Percentiles rank a stretch among this genome's conserved stretches.
phyloP scores from a whole-genome alignment of 2,113 vertebrate species.

The Crypturellus undulatus region DNA sequence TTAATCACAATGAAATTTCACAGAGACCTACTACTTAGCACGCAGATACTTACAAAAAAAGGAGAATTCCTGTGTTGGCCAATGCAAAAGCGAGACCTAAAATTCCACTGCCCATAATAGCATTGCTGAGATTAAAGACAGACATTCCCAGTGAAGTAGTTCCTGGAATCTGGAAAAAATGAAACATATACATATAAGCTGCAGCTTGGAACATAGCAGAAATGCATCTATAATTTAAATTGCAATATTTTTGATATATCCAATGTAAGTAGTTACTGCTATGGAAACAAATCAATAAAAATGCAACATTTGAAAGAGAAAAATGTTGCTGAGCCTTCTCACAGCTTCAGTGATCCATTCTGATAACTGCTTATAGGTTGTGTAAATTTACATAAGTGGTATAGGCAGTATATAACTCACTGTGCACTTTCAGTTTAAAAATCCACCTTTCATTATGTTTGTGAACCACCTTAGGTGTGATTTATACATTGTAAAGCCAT shows the following conservation, averaged over 20 bases:
- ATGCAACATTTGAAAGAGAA: background rate
- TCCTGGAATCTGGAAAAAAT: constrained; percentile 78
- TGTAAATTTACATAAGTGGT: background rate
- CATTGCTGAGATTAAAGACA: constrained; percentile 85
- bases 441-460: background rate
- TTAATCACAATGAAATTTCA: constrained; percentile 24
- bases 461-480: background rate
- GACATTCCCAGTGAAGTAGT: constrained; percentile 83
- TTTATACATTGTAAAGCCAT: background rate
- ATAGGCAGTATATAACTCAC: background rate
- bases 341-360: background rate
- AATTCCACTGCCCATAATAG: constrained; percentile 86
- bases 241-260: background rate
- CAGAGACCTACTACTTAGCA: background rate
- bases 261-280: background rate
- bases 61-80: constrained; percentile 84
- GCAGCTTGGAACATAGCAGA: background rate
- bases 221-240: background rate
- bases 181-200: background rate
- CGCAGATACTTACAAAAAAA: constrained; percentile 81
- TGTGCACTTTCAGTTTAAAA: background rate
- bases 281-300: background rate
- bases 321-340: rapidly evolving
- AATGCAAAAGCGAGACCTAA: constrained; percentile 83
- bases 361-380: rapidly evolving